Evolutionary conservation across 2,797 vertebrate species (phyloP).

Genomic region (Melopsittacus undulatus): DNA sequence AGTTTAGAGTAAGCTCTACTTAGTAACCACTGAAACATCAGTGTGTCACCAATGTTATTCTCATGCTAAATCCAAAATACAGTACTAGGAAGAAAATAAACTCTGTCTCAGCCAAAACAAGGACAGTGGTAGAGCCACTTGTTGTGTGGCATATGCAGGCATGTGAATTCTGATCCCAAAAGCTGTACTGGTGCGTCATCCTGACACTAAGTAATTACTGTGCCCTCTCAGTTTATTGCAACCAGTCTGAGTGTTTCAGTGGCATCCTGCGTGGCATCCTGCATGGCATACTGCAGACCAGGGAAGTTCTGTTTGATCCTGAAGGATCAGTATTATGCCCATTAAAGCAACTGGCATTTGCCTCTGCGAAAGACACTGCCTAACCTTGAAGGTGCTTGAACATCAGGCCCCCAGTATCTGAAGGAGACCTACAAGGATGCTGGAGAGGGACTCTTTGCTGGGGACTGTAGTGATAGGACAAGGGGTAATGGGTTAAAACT

Average conservation of each 20-base stretch:
- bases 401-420: background rate
- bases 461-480: no score
- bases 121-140: background rate
- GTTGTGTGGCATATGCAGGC: background rate
- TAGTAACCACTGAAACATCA: background rate
- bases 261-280: background rate
- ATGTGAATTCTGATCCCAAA: background rate
- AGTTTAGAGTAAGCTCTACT: background rate
- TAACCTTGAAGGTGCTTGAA: background rate
- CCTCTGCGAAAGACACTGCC: background rate
- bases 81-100: background rate
- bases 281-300: rapidly evolving
- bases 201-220: background rate
- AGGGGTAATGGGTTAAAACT: no score
- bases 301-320: background rate
- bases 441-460: no score
- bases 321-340: background rate
- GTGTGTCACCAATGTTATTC: background rate
- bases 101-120: background rate
- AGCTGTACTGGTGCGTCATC: background rate
- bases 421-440: no score
- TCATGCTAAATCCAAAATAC: background rate
- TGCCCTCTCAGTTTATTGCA: background rate
- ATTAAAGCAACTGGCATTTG: background rate
- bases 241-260: background rate